phyloP scores from a whole-genome alignment of 2,888 invertebrate species.

The Ditula angustiorana region DNA sequence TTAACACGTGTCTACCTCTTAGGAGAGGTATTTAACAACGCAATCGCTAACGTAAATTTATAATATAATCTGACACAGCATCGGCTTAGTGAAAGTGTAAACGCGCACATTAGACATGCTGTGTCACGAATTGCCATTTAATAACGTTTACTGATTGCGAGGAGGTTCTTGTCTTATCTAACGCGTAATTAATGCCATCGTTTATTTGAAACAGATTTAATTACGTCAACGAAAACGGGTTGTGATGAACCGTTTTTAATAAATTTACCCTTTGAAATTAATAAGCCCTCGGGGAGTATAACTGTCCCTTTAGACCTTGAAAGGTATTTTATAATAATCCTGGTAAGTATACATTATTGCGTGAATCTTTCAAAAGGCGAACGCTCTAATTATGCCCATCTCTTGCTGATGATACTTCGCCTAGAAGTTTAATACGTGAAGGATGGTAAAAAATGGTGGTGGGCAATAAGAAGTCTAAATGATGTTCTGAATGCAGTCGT shows the following conservation, averaged over 20 bases:
- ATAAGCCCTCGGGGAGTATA: constrained; percentile 21
- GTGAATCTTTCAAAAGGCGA: too few species aligned
- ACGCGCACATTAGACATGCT: constrained; percentile 50
- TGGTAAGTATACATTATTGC: too few species aligned
- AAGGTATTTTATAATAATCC: constrained; percentile 9
- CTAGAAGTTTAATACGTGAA: too few species aligned
- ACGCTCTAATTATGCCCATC: too few species aligned
- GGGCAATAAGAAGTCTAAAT: too few species aligned
- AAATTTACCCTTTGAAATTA: constrained; percentile 21
- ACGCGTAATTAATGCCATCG: constrained; percentile 16
- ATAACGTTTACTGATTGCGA: constrained; percentile 41
- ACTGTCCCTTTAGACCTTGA: constrained; percentile 8
- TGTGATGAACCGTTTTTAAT: constrained; percentile 15
- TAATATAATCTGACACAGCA: constrained; percentile 52
- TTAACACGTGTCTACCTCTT: constrained; percentile 23
- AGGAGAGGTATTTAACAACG: constrained; percentile 28
- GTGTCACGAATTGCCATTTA: constrained; percentile 48
- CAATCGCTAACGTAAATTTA: constrained; percentile 49
- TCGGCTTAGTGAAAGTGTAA: constrained; percentile 53
- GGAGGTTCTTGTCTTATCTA: constrained; percentile 10
- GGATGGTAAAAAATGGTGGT: too few species aligned
- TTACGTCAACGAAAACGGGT: constrained; percentile 17
- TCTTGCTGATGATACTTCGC: too few species aligned
- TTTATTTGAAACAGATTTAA: constrained; percentile 17
- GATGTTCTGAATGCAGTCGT: too few species aligned